Evolutionary conservation across 2,888 invertebrate genomes (phyloP), one percentile per base, ranked within the genome.

Genomic region (Drosophila neonasuta): DNA sequence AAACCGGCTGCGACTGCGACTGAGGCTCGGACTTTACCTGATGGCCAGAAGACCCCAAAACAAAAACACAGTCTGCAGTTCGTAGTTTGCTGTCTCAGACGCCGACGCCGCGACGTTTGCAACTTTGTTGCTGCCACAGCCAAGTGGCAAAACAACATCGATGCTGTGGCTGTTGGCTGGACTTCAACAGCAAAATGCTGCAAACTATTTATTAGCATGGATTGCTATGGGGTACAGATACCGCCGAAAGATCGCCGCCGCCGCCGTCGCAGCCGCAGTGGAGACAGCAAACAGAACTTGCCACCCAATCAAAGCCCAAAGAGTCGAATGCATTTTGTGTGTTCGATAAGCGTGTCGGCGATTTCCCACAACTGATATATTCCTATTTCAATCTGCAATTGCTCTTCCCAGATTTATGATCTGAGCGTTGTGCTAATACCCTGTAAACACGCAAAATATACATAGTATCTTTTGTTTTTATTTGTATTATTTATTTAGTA

Each of bases 281-380:
- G 24, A 54, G 49, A 59, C 51, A 17, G 9, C 32, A 45, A 46
- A 46, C 44, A 44, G 44, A 55, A 62, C 48, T 49, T 42, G 60
- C 52, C 63, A 63, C 69, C 74, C 69, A 71, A 71, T 71, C 63
- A 71, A 73, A 41, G 39, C 9, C 15, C 39, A 41, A 45, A 64
- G 42, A 57, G 72, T 50, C 55, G 68, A 81, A 80, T 86, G 81
- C 76, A 80, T 79, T 80, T 80, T 80, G 82, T 84, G 82, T 80
- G 80, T 80, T 81, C 77, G 80, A 79, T 79, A 71, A 76, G 52
- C 52, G 54, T 36, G 72, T 52, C 67, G 70, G 55, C 68, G 83
- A 77, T 81, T 78, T 81, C 80, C 78, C 83, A 85, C 76, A 80
- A 73, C 75, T 75, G 78, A 80, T 58, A 77, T 66, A 81, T 85